Evolutionary conservation across 2,113 vertebrate genomes (phyloP).

Genomic region (Aplodontia rufa): DNA sequence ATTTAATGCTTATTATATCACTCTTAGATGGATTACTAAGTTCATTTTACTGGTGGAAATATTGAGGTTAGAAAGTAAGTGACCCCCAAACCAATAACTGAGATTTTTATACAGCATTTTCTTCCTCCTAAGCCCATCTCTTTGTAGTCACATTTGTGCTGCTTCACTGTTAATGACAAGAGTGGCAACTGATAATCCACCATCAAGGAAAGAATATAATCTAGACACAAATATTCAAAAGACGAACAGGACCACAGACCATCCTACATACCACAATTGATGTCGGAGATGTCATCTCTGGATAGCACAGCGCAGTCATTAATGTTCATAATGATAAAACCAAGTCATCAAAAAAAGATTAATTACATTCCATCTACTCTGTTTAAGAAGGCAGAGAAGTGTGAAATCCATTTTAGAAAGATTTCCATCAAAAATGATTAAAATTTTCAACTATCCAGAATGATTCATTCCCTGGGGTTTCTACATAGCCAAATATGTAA

Average conservation of each 20-base stretch:
- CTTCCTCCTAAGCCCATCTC: background rate
- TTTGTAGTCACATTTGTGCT: background rate
- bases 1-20: background rate
- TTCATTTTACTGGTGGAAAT: slow-evolving; percentile 17
- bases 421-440: slow-evolving; percentile 82
- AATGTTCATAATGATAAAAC: slow-evolving; percentile 78
- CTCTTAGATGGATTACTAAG: background rate
- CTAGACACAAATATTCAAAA: background rate
- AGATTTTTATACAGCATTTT: background rate
- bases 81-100: background rate
- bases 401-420: slow-evolving; percentile 82
- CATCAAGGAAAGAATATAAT: background rate
- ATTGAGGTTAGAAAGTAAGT: background rate
- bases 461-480: slow-evolving; percentile 76
- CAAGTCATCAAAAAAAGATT: slow-evolving; percentile 81
- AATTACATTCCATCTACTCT: slow-evolving; percentile 79
- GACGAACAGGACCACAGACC: background rate
- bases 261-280: slow-evolving; percentile 4
- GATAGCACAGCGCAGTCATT: slow-evolving; percentile 72
- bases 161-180: background rate
- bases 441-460: slow-evolving; percentile 80
- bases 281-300: slow-evolving; percentile 42
- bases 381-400: slow-evolving; percentile 79
- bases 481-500: slow-evolving; percentile 77
- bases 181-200: background rate